These are phyloP conservation scores for Phyllostomus discolor DNA, from an alignment of 2,113 vertebrate genomes.

Conservation along the genomic window DNA sequence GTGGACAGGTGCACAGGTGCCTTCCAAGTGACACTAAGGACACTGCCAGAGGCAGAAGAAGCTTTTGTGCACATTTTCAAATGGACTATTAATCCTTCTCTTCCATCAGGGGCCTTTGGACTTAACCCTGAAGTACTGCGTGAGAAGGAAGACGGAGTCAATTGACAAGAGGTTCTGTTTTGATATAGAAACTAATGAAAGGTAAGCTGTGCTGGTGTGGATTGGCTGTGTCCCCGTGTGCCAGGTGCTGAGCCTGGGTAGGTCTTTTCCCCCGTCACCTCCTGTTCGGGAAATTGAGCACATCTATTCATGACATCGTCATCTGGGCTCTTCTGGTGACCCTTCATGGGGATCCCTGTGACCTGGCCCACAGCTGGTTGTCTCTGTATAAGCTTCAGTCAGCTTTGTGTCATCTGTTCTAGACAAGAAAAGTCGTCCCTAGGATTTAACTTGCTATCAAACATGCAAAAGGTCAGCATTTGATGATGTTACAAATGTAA, in stretches of 20 bases:
- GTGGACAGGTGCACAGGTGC: neutral
- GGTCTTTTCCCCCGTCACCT: neutral
- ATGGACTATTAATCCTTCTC: slow-evolving; percentile 24
- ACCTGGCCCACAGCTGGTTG: neutral
- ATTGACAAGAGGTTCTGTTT: slow-evolving; percentile 99
- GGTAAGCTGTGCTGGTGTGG: slow-evolving; percentile 79
- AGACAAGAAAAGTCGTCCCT: neutral
- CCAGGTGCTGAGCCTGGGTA: neutral
- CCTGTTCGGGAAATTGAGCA: neutral
- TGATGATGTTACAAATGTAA: neutral
- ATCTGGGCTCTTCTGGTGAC: neutral
- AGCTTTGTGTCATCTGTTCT: neutral
- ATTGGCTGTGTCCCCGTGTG: neutral
- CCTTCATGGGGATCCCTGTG: neutral
- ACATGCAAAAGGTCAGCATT: neutral
- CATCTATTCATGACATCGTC: neutral
- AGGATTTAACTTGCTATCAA: neutral
- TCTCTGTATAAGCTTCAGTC: neutral
- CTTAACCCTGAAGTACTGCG: slow-evolving; percentile 91
- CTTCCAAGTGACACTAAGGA: neutral
- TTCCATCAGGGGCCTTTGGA: slow-evolving; percentile 84
- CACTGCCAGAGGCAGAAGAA: neutral
- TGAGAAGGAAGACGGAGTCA: slow-evolving; percentile 94
- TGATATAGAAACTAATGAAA: slow-evolving; percentile 94
- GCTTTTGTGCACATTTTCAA: neutral